A percentile compares a stretch with the other conserved stretches of the same genome.
Conservation (phyloP, 2,888 invertebrate genomes). For the Caenorhabditis drosophilae region DNA sequence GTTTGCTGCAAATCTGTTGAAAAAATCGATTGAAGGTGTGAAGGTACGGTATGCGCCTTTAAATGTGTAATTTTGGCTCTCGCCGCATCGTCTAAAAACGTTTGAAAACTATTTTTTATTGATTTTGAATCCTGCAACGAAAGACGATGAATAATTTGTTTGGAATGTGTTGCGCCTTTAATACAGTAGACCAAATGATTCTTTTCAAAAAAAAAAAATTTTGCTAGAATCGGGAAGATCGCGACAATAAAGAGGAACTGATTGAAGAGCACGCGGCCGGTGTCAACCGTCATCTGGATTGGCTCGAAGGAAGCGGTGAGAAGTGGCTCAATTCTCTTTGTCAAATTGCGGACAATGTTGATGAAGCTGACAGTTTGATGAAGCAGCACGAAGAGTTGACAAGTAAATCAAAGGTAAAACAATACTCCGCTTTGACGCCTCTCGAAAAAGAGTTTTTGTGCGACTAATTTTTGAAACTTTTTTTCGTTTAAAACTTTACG, state of each 20-base stretch:
- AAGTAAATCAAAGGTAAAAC: conserved; percentile 37
- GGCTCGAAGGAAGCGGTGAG: conserved; percentile 77
- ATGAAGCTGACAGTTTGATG: conserved; percentile 80
- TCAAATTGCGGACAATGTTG: conserved; percentile 74
- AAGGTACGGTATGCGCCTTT: conserved; percentile 8
- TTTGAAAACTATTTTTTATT: too few species aligned
- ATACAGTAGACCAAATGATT: too few species aligned
- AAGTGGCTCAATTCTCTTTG: conserved; percentile 78
- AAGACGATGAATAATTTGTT: too few species aligned
- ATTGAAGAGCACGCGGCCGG: conserved; percentile 53
- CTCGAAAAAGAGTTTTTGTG: not conserved
- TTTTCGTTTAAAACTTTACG: not conserved
- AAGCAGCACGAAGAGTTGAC: conserved; percentile 79
- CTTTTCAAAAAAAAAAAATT: conserved; percentile 5
- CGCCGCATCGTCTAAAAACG: too few species aligned
- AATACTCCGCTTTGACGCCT: not conserved
- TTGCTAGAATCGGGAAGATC: conserved; percentile 22
- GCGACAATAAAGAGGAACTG: conserved; percentile 40
- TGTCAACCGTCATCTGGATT: conserved; percentile 52
- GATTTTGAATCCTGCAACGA: too few species aligned
- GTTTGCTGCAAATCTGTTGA: conserved; percentile 21
- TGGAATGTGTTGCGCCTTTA: too few species aligned
- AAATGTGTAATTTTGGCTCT: not conserved
- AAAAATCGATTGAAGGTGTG: conserved; percentile 29
- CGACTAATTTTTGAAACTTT: too few species aligned